A percentile compares a stretch with the other conserved stretches of the same genome.
These are phyloP conservation scores for Anser brachyrhynchus DNA, from an alignment of 2,113 vertebrate genomes.

Conservation along the genomic window DNA sequence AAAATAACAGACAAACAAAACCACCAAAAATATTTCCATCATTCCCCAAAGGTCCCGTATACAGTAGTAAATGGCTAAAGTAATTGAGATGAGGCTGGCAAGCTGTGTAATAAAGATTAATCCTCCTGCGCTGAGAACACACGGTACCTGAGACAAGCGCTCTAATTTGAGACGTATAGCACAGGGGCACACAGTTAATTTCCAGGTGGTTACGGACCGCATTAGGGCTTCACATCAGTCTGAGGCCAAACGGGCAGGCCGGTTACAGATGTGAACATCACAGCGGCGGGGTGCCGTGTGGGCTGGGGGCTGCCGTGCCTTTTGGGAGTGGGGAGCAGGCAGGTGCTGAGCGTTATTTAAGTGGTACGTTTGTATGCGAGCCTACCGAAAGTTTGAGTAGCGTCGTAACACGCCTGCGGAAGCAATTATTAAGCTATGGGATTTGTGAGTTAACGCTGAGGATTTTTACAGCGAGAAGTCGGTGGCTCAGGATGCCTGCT, in stretches of 20 bases:
- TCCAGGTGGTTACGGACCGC: background rate
- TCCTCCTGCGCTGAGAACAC: background rate
- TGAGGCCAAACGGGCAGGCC: background rate
- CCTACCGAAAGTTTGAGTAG: background rate
- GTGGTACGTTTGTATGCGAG: background rate
- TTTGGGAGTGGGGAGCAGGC: background rate
- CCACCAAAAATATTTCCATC: background rate
- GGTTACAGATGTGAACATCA: background rate
- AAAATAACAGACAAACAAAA: background rate
- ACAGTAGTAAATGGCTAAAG: background rate
- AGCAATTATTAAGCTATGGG: background rate
- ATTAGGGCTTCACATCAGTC: background rate
- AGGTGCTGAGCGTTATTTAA: background rate
- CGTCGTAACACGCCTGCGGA: background rate
- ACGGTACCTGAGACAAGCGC: background rate
- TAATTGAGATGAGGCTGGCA: background rate
- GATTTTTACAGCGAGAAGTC: background rate
- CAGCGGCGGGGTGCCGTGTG: no score
- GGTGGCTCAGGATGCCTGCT: background rate
- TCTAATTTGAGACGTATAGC: background rate
- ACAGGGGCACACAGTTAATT: background rate
- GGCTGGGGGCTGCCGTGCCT: background rate
- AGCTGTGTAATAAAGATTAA: slow-evolving; percentile 40
- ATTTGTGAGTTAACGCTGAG: background rate
- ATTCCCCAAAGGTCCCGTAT: background rate